These are phyloP conservation scores for Melanchra persicariae DNA, from an alignment of 2,888 invertebrate genomes.

Conservation along the genomic window DNA sequence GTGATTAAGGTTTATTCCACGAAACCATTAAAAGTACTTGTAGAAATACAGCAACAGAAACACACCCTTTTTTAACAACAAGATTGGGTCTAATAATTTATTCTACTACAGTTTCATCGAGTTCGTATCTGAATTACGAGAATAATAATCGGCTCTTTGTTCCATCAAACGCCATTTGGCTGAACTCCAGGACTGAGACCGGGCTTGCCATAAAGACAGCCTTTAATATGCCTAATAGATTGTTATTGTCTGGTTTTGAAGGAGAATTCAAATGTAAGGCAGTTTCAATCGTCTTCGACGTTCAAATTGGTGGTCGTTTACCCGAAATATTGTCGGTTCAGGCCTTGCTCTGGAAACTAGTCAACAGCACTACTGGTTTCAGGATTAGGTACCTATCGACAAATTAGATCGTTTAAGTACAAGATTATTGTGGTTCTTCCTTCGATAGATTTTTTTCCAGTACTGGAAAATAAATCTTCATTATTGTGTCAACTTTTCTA, in stretches of 20 bases:
- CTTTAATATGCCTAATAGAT: constrained; percentile 59
- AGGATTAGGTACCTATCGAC: too few species aligned
- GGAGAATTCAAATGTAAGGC: constrained; percentile 44
- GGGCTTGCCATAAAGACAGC: constrained; percentile 55
- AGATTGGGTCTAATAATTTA: constrained; percentile 7
- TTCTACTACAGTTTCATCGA: constrained; percentile 34
- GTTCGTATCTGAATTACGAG: constrained; percentile 42
- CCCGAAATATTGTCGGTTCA: background rate
- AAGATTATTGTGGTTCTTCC: background rate
- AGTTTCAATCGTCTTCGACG: constrained; percentile 22
- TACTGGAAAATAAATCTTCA: background rate
- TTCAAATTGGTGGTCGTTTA: constrained; percentile 18
- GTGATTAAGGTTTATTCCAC: constrained; percentile 4
- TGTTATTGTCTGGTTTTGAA: constrained; percentile 53
- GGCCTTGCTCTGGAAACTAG: background rate
- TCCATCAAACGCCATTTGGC: constrained; percentile 57
- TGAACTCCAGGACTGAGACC: constrained; percentile 49
- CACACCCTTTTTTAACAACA: constrained; percentile 11
- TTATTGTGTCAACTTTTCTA: background rate
- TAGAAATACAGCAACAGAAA: background rate
- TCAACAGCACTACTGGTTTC: background rate
- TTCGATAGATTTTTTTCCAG: background rate
- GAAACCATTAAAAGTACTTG: background rate
- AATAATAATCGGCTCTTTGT: constrained; percentile 54
- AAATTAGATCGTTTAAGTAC: background rate